These are phyloP conservation scores for Anthopleura xanthogrammica DNA, from an alignment of 92 coral and sea anemone species.

Conservation along the genomic window DNA sequence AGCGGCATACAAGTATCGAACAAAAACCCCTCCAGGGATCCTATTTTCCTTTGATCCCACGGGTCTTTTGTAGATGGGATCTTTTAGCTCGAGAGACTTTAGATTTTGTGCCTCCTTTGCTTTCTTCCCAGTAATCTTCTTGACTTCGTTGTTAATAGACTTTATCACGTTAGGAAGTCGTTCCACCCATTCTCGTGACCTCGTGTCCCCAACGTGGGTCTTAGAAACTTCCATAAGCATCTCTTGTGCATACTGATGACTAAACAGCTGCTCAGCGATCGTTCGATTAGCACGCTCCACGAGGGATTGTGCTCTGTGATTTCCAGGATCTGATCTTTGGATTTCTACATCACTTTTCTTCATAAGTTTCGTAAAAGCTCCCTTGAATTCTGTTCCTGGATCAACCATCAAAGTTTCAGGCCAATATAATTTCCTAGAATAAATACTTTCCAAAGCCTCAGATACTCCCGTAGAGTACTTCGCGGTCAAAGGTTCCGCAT, in stretches of 20 bases:
- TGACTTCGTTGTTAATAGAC: not conserved
- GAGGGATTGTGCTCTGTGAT: conserved; percentile 7
- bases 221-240: not conserved
- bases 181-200: conserved; percentile 16
- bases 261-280: not conserved
- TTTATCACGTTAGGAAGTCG: conserved; percentile 3
- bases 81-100: not conserved
- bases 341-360: not conserved
- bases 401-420: conserved; percentile 20
- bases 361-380: not conserved
- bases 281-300: conserved; percentile 24
- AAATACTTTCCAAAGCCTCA: not conserved
- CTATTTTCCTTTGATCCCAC: conserved; percentile 12
- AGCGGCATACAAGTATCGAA: conserved; percentile 11
- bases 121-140: not conserved
- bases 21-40: not conserved
- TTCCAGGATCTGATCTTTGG: not conserved
- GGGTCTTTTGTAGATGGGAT: not conserved
- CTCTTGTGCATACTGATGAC: conserved; percentile 32
- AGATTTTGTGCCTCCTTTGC: not conserved
- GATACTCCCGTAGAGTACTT: conserved; percentile 5
- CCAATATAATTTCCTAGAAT: not conserved
- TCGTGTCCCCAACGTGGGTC: too few relatives aligned
- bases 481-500: conserved; percentile 9
- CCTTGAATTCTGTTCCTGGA: conserved; percentile 24